Base-by-base conservation (phyloP, 2,113 vertebrate genomes). In the Willisornis vidua region DNA sequence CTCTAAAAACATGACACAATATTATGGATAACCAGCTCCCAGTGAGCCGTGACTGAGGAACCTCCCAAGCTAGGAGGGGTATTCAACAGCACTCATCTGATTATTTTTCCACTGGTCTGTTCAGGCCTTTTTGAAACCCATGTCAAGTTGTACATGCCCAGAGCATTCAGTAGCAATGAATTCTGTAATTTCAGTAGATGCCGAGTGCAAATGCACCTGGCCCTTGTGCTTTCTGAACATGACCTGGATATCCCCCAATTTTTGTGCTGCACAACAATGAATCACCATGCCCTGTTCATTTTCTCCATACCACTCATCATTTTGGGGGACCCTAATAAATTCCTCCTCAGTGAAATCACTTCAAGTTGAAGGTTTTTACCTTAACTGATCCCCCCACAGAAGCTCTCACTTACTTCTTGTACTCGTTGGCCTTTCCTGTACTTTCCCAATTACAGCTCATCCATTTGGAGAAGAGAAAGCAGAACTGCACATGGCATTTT, bases 1-100 rank as follows among this genome's bases (percentile, higher is more conserved):
- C 14, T 66, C 4, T 9, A 29, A 62, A 49, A 37, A 24, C 19
- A 43, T 7, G 18, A 65, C 20, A 65, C 16, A 4, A 0, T 16
- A 57, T 81, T 39, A 62, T 17, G 12, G 48, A 75, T 14, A 85
- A 58, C 28, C 37, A 46, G 45, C 55, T 68, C 51, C 14, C 5
- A 65, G 12, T 6, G 41, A 66, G 23, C 45, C 2, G 0, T 0
- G 2, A 81, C 9, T 1, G 1, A 71, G 26, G 43, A 65, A 52
- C 43, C 33, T 55, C 23, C 48, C 43, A 46, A n/a, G 16, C 14
- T 6, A 28, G 13, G 7, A 17, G 19, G 28, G 19, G 13, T 31
- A 24, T 23, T 82, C 80, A 77, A 55, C 22, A 79, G 61, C 58
- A 82, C 13, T 65, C 22, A 48, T 35, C 29, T 52, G 19, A 72